phyloP scores from a whole-genome alignment of 2,888 invertebrate genomes.

The Trichopria drosophilae region DNA sequence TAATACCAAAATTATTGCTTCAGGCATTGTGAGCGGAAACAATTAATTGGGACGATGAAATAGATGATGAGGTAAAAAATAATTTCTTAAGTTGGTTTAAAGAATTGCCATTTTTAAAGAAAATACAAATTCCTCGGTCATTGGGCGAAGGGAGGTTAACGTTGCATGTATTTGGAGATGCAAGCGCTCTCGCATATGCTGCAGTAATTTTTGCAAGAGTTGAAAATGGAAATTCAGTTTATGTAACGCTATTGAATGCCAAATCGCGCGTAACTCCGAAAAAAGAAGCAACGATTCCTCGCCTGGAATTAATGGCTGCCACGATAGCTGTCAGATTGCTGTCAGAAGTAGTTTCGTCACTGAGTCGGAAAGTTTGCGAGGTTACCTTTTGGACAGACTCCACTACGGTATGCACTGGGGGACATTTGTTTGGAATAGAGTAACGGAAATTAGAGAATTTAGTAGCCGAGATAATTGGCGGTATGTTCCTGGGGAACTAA shows the following conservation, averaged over 20 bases:
- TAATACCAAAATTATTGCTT: constrained; percentile 29
- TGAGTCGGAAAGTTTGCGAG: constrained; percentile 9
- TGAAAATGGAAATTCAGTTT: constrained; percentile 4
- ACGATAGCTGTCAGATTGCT: constrained; percentile 38
- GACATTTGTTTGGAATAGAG: constrained; percentile 40
- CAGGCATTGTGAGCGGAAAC: constrained; percentile 23
- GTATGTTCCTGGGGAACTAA: constrained; percentile 42
- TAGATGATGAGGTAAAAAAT: constrained; percentile 9
- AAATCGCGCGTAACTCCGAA: constrained; percentile 44
- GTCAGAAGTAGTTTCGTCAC: neutral
- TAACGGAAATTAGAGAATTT: constrained; percentile 39
- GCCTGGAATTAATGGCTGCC: constrained; percentile 44
- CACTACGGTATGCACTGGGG: constrained; percentile 37
- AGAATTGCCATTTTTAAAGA: constrained; percentile 4
- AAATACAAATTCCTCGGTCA: constrained; percentile 30
- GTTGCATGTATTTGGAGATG: constrained; percentile 42
- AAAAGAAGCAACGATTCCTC: constrained; percentile 42
- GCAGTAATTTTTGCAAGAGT: constrained; percentile 29
- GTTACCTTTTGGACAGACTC: constrained; percentile 42
- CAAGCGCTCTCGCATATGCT: constrained; percentile 39
- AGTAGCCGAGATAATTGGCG: constrained; percentile 33
- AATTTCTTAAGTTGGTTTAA: constrained; percentile 8
- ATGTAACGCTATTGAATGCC: constrained; percentile 32
- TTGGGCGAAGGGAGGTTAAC: constrained; percentile 17
- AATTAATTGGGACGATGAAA: constrained; percentile 26